A percentile compares a stretch with the other conserved stretches of the same genome.
Evolutionary conservation across 2,888 invertebrate genomes (phyloP).

Genomic region (Drosophila cracens): DNA sequence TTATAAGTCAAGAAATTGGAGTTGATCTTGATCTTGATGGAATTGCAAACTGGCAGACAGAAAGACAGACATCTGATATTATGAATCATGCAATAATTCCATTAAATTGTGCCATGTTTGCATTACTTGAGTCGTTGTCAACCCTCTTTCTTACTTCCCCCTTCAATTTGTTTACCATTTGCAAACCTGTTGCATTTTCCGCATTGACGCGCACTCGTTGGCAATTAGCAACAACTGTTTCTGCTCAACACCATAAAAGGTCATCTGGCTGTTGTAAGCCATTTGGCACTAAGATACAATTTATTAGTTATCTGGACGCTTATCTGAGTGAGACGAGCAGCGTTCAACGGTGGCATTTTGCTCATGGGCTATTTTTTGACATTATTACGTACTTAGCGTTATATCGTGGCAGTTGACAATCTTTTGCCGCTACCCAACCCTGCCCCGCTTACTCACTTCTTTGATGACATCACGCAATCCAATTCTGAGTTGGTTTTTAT

Average conservation of each 20-base stretch:
- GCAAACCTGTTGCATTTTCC: constrained; percentile 77
- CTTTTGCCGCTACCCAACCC: constrained; percentile 22
- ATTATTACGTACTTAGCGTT: constrained; percentile 42
- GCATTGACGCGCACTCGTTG: constrained; percentile 61
- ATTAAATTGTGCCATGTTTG: constrained; percentile 42
- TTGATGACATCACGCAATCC: constrained; percentile 60
- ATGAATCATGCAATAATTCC: constrained; percentile 56
- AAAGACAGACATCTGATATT: constrained; percentile 3
- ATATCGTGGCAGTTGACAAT: constrained; percentile 49
- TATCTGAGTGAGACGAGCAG: constrained; percentile 9
- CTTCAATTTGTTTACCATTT: not conserved
- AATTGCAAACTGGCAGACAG: constrained; percentile 2
- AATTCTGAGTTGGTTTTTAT: constrained; percentile 1
- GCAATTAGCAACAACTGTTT: constrained; percentile 64
- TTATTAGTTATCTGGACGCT: not conserved
- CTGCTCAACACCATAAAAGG: constrained; percentile 56
- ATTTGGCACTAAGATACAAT: not conserved
- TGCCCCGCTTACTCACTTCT: not conserved
- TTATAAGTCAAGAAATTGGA: constrained; percentile 32
- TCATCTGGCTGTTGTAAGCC: constrained; percentile 22
- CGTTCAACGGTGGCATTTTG: constrained; percentile 9
- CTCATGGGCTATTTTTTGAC: constrained; percentile 43
- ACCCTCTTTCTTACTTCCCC: not conserved
- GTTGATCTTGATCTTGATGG: constrained; percentile 49
- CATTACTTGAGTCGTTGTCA: constrained; percentile 22